Conservation (phyloP, 2,888 invertebrate genomes). For the Thyatira batis region DNA sequence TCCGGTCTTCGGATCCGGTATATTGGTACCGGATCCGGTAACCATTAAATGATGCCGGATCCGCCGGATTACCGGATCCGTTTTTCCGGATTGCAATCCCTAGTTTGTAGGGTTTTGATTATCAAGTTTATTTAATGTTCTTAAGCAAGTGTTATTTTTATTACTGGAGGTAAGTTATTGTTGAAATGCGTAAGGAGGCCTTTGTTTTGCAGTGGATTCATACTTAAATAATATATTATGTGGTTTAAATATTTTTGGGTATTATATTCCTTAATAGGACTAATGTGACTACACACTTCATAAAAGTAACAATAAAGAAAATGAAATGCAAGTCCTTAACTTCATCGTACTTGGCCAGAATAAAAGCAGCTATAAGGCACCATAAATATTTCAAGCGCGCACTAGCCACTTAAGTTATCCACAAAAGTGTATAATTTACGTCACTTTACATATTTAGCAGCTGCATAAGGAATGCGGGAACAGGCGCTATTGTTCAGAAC, state of each 20-base stretch:
- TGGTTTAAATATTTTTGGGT: too few species aligned
- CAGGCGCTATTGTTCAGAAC: slow-evolving; percentile 5
- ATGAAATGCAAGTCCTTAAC: not conserved
- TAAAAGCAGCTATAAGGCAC: not conserved
- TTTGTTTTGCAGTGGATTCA: not conserved
- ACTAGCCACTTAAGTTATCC: not conserved
- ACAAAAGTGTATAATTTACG: not conserved
- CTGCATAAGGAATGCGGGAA: slow-evolving; percentile 18
- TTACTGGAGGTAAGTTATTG: too few species aligned
- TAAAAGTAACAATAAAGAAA: not conserved
- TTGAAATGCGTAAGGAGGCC: too few species aligned
- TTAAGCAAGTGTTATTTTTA: too few species aligned
- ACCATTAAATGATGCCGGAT: too few species aligned
- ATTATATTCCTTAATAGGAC: not conserved
- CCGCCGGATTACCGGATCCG: too few species aligned
- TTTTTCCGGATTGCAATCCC: too few species aligned
- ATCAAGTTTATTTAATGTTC: too few species aligned
- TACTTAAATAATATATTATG: too few species aligned
- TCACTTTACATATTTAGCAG: slow-evolving; percentile 12
- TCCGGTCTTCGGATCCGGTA: too few species aligned
- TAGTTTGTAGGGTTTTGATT: too few species aligned
- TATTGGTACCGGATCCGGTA: too few species aligned
- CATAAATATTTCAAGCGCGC: not conserved
- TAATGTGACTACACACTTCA: not conserved
- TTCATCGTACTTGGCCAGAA: not conserved